Base-by-base conservation (phyloP, 2,113 vertebrate genomes). In the Syngnathus floridae region DNA sequence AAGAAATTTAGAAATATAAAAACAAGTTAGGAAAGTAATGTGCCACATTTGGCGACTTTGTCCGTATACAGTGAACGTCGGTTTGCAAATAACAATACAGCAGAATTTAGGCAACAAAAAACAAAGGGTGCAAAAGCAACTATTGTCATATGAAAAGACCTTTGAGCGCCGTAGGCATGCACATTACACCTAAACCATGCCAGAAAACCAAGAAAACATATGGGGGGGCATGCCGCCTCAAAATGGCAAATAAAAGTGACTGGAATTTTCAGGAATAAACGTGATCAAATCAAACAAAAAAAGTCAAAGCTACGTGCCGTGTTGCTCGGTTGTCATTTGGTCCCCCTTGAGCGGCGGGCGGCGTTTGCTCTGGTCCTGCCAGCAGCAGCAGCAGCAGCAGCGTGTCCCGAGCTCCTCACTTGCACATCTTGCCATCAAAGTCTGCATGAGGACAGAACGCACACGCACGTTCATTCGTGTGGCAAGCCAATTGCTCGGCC, bases 381-480 rank as follows among this genome's bases (percentile, higher is more conserved):
- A 94, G 95, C 84, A 92, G 92, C 92, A 41, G 78, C 63, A n/a
- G n/a, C n/a, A 31, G 26, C 26, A 31, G 26, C 26, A 31, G 26
- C 26, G 26, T 31, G 26, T 66, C 70, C 55, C 46, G 76, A 69
- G 17, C 65, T 86, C 41, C 77, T 94, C 89, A 99, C 86, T 94
- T 95, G 92, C 92, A 93, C 65, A 93, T 90, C 82, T 93, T 93
- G 79, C 92, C 95, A 79, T 94, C 90, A 88, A 95, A 93, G 72
- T 94, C 96, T 99, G 88, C 65, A 84, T 0, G 21, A 87, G 61
- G 52, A 78, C 49, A 19, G 54, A 1, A 31, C 12, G 41, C 26
- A 72, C 9, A 75, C 3, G 22, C 21, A 13, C 26, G 26, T 31
- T 31, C 0, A 31, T 31, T 31, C 3, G 26, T 10, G 37, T 38